phyloP scores from a whole-genome alignment of 2,113 vertebrate species.

The Sylvilagus bachmani region DNA sequence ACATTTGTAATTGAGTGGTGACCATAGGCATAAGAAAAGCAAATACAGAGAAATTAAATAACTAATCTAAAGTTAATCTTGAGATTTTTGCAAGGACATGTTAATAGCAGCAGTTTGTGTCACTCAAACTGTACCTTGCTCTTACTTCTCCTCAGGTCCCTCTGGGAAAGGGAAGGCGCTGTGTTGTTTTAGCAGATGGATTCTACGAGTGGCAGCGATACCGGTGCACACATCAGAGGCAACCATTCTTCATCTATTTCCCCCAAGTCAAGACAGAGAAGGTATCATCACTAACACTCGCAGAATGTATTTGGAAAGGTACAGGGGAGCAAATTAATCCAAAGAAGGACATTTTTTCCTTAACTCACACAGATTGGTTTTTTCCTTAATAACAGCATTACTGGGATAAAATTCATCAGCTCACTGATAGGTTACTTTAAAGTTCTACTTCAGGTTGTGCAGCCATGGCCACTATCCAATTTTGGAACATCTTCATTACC shows the following conservation, averaged over 20 bases:
- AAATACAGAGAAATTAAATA: neutral
- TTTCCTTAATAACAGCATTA: neutral
- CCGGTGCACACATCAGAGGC: constrained; percentile 87
- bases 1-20: neutral
- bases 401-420: too few species aligned
- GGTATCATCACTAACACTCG: constrained; percentile 75
- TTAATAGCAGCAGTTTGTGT: neutral
- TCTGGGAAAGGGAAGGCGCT: constrained; percentile 94
- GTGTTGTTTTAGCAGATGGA: constrained; percentile 96
- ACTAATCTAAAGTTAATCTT: neutral
- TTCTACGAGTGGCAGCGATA: constrained; percentile 96
- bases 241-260: constrained; percentile 98
- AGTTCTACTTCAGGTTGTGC: neutral
- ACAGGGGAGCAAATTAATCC: neutral
- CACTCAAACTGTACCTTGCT: neutral
- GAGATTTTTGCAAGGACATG: neutral
- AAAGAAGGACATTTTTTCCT: neutral
- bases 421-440: too few species aligned
- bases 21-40: neutral
- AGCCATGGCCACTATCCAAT: neutral
- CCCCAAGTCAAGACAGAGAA: constrained; percentile 86
- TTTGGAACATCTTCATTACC: too few species aligned
- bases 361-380: neutral
- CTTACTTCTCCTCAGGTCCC: constrained; percentile 89
- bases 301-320: neutral